A percentile compares a stretch with the other conserved stretches of the same genome.
phyloP scores from a whole-genome alignment of 1,140 invertebrate genomes.

The Liolophura sinensis region DNA sequence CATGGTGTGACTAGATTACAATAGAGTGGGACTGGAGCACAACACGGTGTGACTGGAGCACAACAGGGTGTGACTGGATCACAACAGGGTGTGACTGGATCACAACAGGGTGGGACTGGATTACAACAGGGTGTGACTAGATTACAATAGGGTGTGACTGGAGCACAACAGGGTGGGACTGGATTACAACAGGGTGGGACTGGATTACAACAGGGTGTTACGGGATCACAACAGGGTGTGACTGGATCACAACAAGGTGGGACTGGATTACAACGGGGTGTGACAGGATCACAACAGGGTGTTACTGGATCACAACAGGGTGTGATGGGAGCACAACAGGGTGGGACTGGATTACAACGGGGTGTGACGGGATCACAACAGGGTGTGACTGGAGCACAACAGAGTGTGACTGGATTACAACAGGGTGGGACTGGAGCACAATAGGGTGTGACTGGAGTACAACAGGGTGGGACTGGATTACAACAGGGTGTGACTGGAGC shows the following conservation, averaged over 20 bases:
- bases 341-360: no score
- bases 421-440: no score
- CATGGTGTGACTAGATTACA: no score
- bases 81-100: neutral
- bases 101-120: no score
- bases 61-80: neutral
- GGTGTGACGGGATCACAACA: neutral
- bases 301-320: no score
- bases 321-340: neutral
- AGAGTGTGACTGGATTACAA: neutral
- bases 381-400: no score
- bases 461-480: neutral
- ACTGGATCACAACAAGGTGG: neutral
- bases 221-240: no score
- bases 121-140: neutral
- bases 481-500: neutral
- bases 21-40: no score
- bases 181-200: no score
- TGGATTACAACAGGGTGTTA: neutral
- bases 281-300: neutral
- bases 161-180: neutral
- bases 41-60: neutral
- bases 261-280: no score
- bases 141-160: no score
- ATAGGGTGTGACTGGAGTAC: neutral